A percentile compares a stretch with the other conserved stretches of the same genome.
Evolutionary conservation across 2,113 vertebrate species (phyloP).

Genomic region (Prunella fulvescens): DNA sequence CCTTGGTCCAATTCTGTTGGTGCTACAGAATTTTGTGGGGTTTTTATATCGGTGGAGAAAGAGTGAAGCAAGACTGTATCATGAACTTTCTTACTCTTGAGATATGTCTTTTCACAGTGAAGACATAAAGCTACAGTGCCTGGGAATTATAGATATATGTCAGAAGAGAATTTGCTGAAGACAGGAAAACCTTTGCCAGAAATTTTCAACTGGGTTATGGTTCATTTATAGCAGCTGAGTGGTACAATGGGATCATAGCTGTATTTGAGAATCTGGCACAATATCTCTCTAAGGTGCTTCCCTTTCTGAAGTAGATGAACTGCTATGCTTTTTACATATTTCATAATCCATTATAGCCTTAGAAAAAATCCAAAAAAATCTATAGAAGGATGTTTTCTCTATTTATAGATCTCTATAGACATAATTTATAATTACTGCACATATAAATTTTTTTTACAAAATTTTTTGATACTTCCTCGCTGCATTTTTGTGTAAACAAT

Average conservation of each 20-base stretch:
- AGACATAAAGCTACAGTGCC: neutral
- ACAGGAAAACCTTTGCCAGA: neutral
- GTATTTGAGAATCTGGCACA: neutral
- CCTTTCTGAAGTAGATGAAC: neutral
- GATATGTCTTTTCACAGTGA: neutral
- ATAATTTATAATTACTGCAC: neutral
- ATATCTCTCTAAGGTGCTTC: slow-evolving; percentile 6
- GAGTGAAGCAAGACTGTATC: neutral
- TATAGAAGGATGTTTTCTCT: neutral
- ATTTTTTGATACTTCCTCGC: neutral
- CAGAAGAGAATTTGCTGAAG: neutral
- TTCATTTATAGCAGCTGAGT: slow-evolving; percentile 2
- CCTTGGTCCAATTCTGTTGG: neutral
- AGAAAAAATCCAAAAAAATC: neutral
- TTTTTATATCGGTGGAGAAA: neutral
- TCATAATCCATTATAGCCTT: neutral
- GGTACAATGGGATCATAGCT: slow-evolving; percentile 6
- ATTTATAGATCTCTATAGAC: neutral
- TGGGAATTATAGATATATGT: neutral
- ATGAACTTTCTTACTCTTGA: neutral
- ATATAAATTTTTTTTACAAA: neutral
- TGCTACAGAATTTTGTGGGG: neutral
- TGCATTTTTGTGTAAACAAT: neutral
- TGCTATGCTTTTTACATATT: neutral
- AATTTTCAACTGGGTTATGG: neutral